Conservation (phyloP, 2,113 vertebrate genomes). For the Caracal caracal region DNA sequence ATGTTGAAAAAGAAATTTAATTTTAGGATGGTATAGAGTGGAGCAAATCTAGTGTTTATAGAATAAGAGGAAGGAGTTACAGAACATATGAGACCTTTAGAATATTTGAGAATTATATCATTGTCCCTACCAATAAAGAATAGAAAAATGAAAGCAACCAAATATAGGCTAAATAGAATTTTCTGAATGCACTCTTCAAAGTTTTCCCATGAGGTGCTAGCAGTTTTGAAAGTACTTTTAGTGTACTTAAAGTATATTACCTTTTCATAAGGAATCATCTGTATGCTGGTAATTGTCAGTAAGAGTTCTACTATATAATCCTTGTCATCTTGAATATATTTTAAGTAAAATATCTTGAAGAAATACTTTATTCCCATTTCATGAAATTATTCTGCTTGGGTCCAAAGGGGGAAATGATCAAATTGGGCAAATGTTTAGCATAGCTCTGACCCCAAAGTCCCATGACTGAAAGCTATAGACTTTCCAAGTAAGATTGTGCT, state of each 20-base stretch:
- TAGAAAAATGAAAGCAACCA: constrained; percentile 44
- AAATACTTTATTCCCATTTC: constrained; percentile 60
- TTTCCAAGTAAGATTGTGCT: background rate
- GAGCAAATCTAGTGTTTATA: background rate
- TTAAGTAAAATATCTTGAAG: constrained; percentile 36
- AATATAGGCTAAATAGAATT: constrained; percentile 38
- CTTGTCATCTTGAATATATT: constrained; percentile 47
- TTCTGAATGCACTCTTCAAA: constrained; percentile 28
- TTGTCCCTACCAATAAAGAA: constrained; percentile 48
- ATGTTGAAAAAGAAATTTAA: constrained; percentile 18
- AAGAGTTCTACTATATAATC: background rate
- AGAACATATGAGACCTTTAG: background rate
- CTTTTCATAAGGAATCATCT: constrained; percentile 52
- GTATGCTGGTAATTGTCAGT: constrained; percentile 12
- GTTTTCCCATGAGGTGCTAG: constrained; percentile 12
- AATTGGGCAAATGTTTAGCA: constrained; percentile 4
- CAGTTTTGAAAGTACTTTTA: constrained; percentile 52
- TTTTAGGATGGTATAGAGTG: background rate
- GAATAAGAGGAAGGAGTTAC: background rate
- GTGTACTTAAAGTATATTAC: constrained; percentile 52
- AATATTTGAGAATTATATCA: constrained; percentile 54
- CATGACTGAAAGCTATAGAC: background rate
- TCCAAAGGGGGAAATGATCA: background rate
- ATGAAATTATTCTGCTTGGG: constrained; percentile 12
- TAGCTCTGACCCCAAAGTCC: background rate